Evolutionary conservation across 2,113 vertebrate genomes (phyloP), one percentile per base, ranked within the genome.

Genomic region (Echinops telfairi): DNA sequence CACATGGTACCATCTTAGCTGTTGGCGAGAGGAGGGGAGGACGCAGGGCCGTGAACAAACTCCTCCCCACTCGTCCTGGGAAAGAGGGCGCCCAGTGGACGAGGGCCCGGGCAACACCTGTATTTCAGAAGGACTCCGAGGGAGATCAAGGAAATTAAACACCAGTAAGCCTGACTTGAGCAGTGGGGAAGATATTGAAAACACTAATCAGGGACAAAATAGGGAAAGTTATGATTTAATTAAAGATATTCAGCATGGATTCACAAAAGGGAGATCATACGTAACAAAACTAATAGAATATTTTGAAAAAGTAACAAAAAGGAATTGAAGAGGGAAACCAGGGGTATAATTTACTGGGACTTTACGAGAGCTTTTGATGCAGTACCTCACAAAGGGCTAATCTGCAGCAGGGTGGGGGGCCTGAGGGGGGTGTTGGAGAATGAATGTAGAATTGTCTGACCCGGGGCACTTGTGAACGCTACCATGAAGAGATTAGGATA

Each of bases 161-260:
- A 97, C 98, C 97, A 98, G 96, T 96, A 97, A 97, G 97, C 95
- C 96, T 93, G 95, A 97, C 97, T 97, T 97, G 97, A 98, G 97
- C 97, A 62, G 97, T 97, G 94, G 97, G 97, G 95, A 97, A 97
- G 98, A 97, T 97, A 98, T 85, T 98, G 97, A 97, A 98, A 97
- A 97, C 96, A 97, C 97, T 98, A 98, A 98, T 98, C 98, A 98
- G 96, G 97, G 97, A 97, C 98, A 98, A 98, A 98, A 98, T 96
- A 97, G 95, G 95, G 96, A 97, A 98, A 98, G 98, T 98, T 98
- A 98, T 97, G 98, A 98, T 98, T 98, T 98, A 98, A 98, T 98
- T 98, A 98, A 98, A 98, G 98, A 98, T 98, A 98, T 98, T 98
- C 98, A 98, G 98, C 98, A 98, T 96, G 97, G 97, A 97, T 98